Conservation (phyloP, 2,113 vertebrate genomes). For the Amphiprion percula region DNA sequence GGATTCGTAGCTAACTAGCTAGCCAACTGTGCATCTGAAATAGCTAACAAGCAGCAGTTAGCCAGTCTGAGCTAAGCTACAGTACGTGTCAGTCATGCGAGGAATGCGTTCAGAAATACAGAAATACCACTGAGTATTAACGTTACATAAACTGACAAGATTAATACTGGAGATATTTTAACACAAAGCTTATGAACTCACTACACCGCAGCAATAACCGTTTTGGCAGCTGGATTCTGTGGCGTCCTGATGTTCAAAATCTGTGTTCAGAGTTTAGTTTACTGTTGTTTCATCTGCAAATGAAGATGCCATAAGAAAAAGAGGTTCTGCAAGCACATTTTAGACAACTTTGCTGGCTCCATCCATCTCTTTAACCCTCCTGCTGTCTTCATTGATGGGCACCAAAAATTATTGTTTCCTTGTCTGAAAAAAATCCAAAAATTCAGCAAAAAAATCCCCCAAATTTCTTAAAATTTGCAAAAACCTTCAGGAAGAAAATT, state of each 20-base stretch:
- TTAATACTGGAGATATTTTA: accelerated
- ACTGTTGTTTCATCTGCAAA: not conserved
- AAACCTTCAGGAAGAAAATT: too few relatives aligned
- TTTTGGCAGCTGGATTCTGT: not conserved
- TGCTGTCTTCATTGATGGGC: too few relatives aligned
- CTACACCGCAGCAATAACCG: not conserved
- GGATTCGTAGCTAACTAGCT: not conserved
- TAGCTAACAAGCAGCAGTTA: conserved; percentile 28
- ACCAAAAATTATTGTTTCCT: too few relatives aligned
- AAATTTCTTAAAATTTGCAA: too few relatives aligned
- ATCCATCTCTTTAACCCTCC: too few relatives aligned
- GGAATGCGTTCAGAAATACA: not conserved
- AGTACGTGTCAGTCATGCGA: not conserved
- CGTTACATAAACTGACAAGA: not conserved
- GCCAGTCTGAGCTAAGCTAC: not conserved
- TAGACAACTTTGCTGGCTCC: too few relatives aligned
- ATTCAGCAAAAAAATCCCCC: too few relatives aligned
- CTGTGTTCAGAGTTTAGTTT: not conserved
- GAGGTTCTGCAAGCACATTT: too few relatives aligned
- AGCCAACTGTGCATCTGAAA: conserved; percentile 1
- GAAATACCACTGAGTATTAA: not conserved
- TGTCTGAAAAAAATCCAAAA: too few relatives aligned
- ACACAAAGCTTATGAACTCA: not conserved
- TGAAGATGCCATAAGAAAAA: not conserved
- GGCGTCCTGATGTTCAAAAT: not conserved